Conservation (phyloP, 2,888 invertebrate genomes). For the Spilarctia lutea region DNA sequence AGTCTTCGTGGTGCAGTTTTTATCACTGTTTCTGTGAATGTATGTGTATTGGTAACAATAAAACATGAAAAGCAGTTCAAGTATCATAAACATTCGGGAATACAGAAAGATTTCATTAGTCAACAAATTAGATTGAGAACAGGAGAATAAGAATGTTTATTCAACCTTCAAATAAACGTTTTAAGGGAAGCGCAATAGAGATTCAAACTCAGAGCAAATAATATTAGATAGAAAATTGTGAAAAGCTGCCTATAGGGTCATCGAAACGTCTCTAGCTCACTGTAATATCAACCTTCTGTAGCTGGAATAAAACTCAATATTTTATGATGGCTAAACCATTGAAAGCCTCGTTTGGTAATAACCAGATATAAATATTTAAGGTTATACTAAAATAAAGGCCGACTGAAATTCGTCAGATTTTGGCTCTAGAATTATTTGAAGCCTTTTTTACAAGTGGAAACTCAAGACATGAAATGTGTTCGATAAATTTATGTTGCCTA, state of each 20-base stretch:
- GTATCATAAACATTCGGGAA: neutral
- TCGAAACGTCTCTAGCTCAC: constrained; percentile 23
- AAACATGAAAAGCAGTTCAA: neutral
- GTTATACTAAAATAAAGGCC: constrained; percentile 46
- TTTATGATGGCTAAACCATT: constrained; percentile 15
- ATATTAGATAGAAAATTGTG: constrained; percentile 36
- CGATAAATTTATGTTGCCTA: neutral
- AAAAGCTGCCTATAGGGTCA: constrained; percentile 24
- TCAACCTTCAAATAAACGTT: constrained; percentile 8
- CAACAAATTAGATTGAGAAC: neutral
- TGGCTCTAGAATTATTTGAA: neutral
- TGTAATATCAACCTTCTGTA: constrained; percentile 23
- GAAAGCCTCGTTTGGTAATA: constrained; percentile 32
- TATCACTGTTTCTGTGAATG: too few species aligned
- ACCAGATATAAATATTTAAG: constrained; percentile 40
- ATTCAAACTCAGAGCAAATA: constrained; percentile 11
- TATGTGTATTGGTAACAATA: too few species aligned
- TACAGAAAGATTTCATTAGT: constrained; percentile 6
- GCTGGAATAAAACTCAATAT: constrained; percentile 20
- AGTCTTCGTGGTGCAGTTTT: too few species aligned
- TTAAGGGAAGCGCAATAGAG: constrained; percentile 2
- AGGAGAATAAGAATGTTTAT: constrained; percentile 4
- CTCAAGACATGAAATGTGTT: neutral
- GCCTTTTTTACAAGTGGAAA: neutral
- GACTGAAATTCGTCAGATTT: constrained; percentile 31